Conservation (phyloP, 2,113 vertebrate species). For the Hyaena hyaena region DNA sequence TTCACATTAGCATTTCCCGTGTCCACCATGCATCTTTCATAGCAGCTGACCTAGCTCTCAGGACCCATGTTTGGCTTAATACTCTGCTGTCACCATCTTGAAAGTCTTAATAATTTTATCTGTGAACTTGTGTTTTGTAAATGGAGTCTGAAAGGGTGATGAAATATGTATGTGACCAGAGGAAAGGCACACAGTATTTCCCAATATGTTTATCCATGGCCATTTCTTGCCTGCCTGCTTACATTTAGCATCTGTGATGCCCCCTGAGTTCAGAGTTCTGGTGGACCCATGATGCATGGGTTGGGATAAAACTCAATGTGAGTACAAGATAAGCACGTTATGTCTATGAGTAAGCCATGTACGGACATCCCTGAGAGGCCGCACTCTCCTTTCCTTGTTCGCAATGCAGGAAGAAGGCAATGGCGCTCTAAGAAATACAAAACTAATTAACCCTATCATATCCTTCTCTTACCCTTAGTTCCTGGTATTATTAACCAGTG, state of each 20-base stretch:
- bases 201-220: background rate
- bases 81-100: background rate
- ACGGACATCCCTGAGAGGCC: background rate
- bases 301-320: constrained; percentile 1
- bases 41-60: background rate
- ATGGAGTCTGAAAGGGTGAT: background rate
- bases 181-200: background rate
- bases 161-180: background rate
- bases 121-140: background rate
- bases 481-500: background rate
- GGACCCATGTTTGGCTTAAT: background rate
- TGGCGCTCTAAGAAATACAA: background rate
- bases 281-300: background rate
- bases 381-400: background rate
- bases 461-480: background rate
- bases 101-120: constrained; percentile 17
- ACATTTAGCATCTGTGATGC: background rate
- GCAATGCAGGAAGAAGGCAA: background rate
- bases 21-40: background rate
- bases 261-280: background rate
- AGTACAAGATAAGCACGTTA: background rate
- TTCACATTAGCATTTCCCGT: background rate
- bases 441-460: background rate
- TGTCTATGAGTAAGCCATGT: background rate
- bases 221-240: background rate